These are phyloP conservation scores for Drepana falcataria DNA, from an alignment of 2,888 invertebrate species.

Conservation along the genomic window DNA sequence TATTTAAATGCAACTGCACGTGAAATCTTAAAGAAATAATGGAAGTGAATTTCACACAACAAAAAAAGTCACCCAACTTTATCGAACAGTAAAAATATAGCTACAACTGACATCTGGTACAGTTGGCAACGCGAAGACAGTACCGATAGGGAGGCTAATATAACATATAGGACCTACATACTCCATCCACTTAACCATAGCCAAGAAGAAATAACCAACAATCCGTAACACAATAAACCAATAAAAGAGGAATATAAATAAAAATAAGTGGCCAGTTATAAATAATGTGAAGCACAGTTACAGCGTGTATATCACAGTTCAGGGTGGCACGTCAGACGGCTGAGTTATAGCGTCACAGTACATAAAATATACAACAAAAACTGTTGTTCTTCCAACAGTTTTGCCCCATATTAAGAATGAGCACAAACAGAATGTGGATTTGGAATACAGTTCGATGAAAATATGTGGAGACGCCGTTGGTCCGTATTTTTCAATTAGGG, in stretches of 20 bases:
- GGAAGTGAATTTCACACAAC: no score
- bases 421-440: constrained; percentile 75
- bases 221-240: constrained; percentile 69
- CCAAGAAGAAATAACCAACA: constrained; percentile 50
- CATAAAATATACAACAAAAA: constrained; percentile 77
- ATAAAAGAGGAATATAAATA: constrained; percentile 69
- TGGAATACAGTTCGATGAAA: constrained; percentile 37
- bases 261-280: constrained; percentile 64
- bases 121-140: not conserved
- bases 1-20: no score
- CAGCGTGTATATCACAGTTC: constrained; percentile 64
- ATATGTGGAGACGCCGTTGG: constrained; percentile 37
- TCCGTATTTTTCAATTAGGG: no score
- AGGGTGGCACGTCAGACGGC: constrained; percentile 58
- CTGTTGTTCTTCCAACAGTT: constrained; percentile 78
- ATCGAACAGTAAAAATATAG: no score
- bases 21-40: no score
- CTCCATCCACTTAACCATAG: constrained; percentile 52
- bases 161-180: constrained; percentile 28
- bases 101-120: constrained; percentile 2
- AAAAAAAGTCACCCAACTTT: no score
- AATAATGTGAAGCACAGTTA: constrained; percentile 49
- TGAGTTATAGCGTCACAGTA: constrained; percentile 76
- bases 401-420: constrained; percentile 78
- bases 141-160: not conserved